Conservation (phyloP, 2,113 vertebrate genomes). For the Urocolius indicus region DNA sequence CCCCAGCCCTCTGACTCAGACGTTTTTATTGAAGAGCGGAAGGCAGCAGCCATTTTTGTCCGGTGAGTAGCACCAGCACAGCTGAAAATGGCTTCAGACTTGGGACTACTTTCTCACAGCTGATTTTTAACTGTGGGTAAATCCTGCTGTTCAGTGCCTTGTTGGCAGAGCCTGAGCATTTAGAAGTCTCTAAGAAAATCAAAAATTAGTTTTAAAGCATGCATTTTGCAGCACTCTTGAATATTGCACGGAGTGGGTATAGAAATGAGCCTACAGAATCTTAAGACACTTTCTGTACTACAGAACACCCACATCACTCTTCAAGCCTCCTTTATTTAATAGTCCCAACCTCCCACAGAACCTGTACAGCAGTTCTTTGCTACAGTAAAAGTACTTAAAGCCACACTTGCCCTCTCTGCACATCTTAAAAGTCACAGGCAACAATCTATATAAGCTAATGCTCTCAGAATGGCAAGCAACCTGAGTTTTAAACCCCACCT, state of each 20-base stretch:
- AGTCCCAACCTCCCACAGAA: not conserved
- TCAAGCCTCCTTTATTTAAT: accelerated
- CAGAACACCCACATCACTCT: not conserved
- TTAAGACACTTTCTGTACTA: too few relatives aligned
- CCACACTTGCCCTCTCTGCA: not conserved
- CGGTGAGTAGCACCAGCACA: conserved; percentile 59
- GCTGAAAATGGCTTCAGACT: not conserved
- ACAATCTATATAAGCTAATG: not conserved
- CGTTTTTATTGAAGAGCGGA: conserved; percentile 79
- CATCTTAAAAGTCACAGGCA: not conserved
- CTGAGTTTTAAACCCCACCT: not conserved
- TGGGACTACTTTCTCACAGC: accelerated
- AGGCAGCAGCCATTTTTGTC: conserved; percentile 80
- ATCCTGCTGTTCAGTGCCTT: not conserved
- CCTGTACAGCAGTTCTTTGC: accelerated
- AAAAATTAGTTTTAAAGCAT: not conserved
- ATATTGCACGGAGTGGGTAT: accelerated
- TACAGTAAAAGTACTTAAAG: not conserved
- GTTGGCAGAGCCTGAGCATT: not conserved
- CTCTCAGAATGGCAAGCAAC: not conserved
- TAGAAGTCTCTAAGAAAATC: not conserved
- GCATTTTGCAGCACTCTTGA: accelerated
- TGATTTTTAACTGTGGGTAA: accelerated
- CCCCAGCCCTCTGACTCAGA: conserved; percentile 71
- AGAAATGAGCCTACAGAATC: not conserved